Conservation (phyloP, 2,113 vertebrate species). For the Peromyscus polionotus region DNA sequence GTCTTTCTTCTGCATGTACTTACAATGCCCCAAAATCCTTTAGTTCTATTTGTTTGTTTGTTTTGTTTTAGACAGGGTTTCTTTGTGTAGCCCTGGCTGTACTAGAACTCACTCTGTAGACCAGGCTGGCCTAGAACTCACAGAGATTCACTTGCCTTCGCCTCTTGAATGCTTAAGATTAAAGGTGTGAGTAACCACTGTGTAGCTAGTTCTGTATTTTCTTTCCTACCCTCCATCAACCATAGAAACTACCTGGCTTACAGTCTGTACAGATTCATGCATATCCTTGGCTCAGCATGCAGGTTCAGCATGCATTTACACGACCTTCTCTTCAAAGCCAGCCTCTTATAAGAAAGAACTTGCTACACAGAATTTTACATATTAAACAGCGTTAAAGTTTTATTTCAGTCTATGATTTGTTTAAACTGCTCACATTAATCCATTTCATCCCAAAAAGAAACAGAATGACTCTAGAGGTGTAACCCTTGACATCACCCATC, state of each 20-base stretch:
- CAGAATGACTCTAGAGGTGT: not conserved
- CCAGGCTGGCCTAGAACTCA: too few species aligned
- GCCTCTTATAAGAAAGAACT: constrained; percentile 11
- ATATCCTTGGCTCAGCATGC: not conserved
- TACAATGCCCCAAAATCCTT: not conserved
- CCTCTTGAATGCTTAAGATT: not conserved
- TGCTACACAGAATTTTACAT: constrained; percentile 29
- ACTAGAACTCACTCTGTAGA: not conserved
- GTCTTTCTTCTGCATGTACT: not conserved
- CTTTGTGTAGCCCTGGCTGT: not conserved
- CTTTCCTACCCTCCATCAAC: not conserved
- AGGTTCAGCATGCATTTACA: not conserved
- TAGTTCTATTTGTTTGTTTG: not conserved
- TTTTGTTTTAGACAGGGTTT: not conserved
- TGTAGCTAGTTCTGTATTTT: not conserved
- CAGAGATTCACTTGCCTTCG: not conserved
- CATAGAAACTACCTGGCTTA: not conserved
- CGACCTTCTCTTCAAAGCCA: not conserved
- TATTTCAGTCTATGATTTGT: constrained; percentile 63
- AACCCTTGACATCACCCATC: not conserved
- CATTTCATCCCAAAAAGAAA: constrained; percentile 2
- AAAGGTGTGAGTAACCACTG: not conserved
- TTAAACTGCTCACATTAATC: constrained; percentile 63
- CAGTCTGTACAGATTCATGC: not conserved
- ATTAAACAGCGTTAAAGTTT: constrained; percentile 51